Conservation (phyloP, 2,888 invertebrate species). For the Eudasyphora cyanicolor region DNA sequence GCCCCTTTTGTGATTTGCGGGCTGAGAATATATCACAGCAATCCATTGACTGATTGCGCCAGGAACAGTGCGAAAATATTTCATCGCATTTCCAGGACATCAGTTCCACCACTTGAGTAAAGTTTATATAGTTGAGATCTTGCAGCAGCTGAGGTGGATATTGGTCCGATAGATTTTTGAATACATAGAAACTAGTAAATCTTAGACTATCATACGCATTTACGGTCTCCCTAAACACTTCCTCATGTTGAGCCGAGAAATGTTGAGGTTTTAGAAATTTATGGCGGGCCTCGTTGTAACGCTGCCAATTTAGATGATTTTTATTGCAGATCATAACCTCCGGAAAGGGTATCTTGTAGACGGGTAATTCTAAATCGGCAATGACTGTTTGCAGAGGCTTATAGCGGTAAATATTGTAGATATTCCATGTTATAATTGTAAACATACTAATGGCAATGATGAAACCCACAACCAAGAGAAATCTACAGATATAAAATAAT, state of each 20-base stretch:
- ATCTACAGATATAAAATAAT: too few species aligned
- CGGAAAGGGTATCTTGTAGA: conserved; percentile 76
- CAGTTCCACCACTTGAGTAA: conserved; percentile 72
- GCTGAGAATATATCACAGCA: conserved; percentile 80
- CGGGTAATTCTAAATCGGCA: conserved; percentile 72
- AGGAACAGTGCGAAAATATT: conserved; percentile 77
- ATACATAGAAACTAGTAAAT: conserved; percentile 71
- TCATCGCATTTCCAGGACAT: conserved; percentile 79
- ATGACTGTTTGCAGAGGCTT: conserved; percentile 73
- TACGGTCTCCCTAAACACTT: conserved; percentile 70
- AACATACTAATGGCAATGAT: not conserved
- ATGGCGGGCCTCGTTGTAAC: conserved; percentile 69
- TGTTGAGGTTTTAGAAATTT: conserved; percentile 69
- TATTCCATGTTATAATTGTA: not conserved
- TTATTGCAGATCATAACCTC: conserved; percentile 76
- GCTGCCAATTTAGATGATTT: conserved; percentile 77
- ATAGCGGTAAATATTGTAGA: conserved; percentile 21
- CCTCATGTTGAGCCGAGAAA: conserved; percentile 52
- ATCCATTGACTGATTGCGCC: conserved; percentile 76
- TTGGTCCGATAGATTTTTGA: conserved; percentile 55
- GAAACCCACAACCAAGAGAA: not conserved
- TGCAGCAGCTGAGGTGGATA: not conserved
- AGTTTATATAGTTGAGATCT: conserved; percentile 67
- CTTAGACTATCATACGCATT: conserved; percentile 72
- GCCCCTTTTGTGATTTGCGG: conserved; percentile 79